These are phyloP conservation scores for Todus mexicanus DNA, from an alignment of 2,797 vertebrate species.

Conservation along the genomic window DNA sequence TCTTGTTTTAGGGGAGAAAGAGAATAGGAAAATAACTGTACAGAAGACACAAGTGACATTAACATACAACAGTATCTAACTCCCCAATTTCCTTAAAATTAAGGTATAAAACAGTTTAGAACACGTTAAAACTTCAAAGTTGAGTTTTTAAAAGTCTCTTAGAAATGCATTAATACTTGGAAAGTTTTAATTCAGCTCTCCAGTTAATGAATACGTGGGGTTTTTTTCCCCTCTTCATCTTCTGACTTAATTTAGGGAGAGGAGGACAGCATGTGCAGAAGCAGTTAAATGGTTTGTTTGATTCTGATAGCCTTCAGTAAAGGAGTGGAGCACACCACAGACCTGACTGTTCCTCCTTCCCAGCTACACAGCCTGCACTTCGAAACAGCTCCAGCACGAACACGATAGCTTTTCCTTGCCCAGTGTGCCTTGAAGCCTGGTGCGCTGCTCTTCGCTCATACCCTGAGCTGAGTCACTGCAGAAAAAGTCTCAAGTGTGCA, in stretches of 20 bases:
- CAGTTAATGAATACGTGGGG: not conserved
- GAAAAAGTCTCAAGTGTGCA: not conserved
- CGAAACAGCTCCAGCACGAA: not conserved
- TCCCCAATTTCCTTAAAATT: not conserved
- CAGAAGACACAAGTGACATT: not conserved
- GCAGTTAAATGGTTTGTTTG: not conserved
- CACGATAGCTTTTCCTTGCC: not conserved
- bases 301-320: not conserved
- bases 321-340: not conserved
- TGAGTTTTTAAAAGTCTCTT: not conserved
- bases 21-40: not conserved
- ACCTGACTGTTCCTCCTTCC: not conserved
- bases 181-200: not conserved
- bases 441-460: not conserved
- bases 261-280: not conserved
- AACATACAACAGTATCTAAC: not conserved
- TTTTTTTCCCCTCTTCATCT: not conserved
- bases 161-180: not conserved
- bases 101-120: not conserved
- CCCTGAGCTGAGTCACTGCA: not conserved
- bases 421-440: not conserved
- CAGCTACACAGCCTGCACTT: not conserved
- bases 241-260: not conserved
- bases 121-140: not conserved
- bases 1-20: not conserved